phyloP scores from a whole-genome alignment of 2,888 invertebrate species.

The Ectobius pallidus region DNA sequence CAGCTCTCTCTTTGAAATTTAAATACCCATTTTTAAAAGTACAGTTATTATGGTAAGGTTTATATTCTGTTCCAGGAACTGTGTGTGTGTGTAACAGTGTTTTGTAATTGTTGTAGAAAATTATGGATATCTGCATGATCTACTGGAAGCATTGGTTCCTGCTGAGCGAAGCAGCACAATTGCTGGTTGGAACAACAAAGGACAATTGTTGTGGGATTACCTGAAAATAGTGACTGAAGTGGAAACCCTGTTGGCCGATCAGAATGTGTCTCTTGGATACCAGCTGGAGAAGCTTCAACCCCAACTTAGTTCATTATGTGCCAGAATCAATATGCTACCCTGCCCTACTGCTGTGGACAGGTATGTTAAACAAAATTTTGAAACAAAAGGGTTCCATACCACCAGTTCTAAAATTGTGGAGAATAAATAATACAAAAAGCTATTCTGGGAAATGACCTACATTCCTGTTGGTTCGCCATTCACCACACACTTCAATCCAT shows the following conservation, averaged over 20 bases:
- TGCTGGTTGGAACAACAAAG: slow-evolving; percentile 74
- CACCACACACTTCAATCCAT: no score
- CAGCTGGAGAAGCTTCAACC: slow-evolving; percentile 60
- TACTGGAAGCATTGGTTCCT: slow-evolving; percentile 66
- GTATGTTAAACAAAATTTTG: slow-evolving; percentile 48
- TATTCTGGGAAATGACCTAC: no score
- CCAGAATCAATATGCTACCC: slow-evolving; percentile 57
- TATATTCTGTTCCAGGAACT: no score
- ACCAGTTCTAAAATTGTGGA: not conserved
- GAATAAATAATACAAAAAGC: not conserved
- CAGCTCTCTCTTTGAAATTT: no score
- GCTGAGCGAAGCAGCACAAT: slow-evolving; percentile 62
- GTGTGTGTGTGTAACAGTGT: no score
- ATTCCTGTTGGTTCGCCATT: no score
- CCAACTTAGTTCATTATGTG: slow-evolving; percentile 59
- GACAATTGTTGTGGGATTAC: slow-evolving; percentile 74
- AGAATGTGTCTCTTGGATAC: slow-evolving; percentile 50
- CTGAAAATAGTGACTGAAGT: slow-evolving; percentile 66
- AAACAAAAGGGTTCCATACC: not conserved
- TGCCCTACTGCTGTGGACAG: slow-evolving; percentile 60
- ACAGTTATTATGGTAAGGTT: no score
- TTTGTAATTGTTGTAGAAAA: slow-evolving; percentile 68
- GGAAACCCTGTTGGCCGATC: slow-evolving; percentile 43
- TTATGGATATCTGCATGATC: slow-evolving; percentile 65
- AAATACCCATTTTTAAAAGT: no score